Percentiles rank a stretch among this genome's conserved stretches.
Conservation (phyloP, 2,797 vertebrate species). For the Takifugu rubripes region DNA sequence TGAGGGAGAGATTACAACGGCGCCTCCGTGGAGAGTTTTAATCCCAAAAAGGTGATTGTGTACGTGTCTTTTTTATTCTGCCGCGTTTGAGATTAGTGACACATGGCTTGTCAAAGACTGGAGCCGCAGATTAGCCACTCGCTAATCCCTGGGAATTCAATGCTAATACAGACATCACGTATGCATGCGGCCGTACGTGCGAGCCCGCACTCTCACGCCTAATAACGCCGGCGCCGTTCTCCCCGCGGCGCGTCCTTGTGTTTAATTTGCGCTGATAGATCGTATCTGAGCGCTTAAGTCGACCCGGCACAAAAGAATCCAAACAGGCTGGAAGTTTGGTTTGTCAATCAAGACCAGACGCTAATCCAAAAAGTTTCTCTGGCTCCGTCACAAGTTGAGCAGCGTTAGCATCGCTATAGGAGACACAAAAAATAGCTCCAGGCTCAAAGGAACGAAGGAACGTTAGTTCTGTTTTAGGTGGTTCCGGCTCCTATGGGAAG, state of each 20-base stretch:
- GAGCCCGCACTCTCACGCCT: conserved; percentile 9
- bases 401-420: background rate
- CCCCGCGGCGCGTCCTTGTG: background rate
- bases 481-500: conserved; percentile 37
- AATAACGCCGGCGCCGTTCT: conserved; percentile 13
- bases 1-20: conserved; percentile 41
- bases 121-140: conserved; percentile 67
- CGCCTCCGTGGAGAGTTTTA: conserved; percentile 41
- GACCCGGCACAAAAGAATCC: conserved; percentile 16
- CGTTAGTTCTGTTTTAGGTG: conserved; percentile 32
- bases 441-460: conserved; percentile 22
- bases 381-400: too few relatives aligned
- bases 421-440: conserved; percentile 11
- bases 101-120: conserved; percentile 73
- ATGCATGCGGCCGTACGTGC: conserved; percentile 31
- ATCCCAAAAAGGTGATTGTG: conserved; percentile 53
- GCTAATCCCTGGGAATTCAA: conserved; percentile 67
- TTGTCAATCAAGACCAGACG: conserved; percentile 16
- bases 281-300: conserved; percentile 14
- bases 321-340: conserved; percentile 8
- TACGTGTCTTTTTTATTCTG: conserved; percentile 60
- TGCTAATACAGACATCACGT: conserved; percentile 68
- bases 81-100: conserved; percentile 72
- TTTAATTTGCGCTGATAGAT: conserved; percentile 19
- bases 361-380: background rate